Base-by-base conservation (phyloP, 2,113 vertebrate genomes). In the Camelus dromedarius region DNA sequence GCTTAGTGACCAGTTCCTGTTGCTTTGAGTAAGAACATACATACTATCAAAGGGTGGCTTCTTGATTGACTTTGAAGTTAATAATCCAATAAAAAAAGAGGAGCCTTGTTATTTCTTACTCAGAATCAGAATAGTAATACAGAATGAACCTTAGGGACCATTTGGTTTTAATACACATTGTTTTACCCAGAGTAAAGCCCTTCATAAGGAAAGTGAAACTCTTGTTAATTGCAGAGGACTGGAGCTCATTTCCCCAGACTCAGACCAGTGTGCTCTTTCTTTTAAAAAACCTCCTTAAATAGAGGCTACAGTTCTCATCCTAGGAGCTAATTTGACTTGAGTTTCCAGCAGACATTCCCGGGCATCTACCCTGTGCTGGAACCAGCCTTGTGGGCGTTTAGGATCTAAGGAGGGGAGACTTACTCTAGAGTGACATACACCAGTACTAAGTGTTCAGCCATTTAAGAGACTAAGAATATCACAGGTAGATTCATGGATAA, bases 181-280 rank as follows among this genome's bases (percentile, higher is more conserved):
- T 76, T 85, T 28, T 8, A 87, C 69, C 13, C 91, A n/a, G 80
- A 66, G 56, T 62, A 91, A 76, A 93, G 18, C n/a, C 24, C 86
- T 96, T 88, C 48, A 42, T 58, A 91, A 96, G 73, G 94, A 96
- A 96, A 96, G 89, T 91, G 89, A 96, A 95, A 89, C 77, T 91
- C 42, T 13, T 79, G n/a, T 67, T 52, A 72, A 10, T 81, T 95
- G 22, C 48, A 79, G 69, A 66, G 72, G 77, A 72, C 76, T 64
- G 32, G 26, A 50, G 58, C 73, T 69, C n/a, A 77, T 62, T 91
- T 86, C 91, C 84, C 82, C 81, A 94, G 95, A 42, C 80, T 48
- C 64, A 86, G 42, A 58, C 46, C 64, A 69, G 11, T 26, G 28
- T 92, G 58, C 7, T 32, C 66, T 91, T 89, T 67, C 67, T 96